A percentile compares a stretch with the other conserved stretches of the same genome.
These are phyloP conservation scores for Fregata magnificens DNA, from an alignment of 2,113 vertebrate genomes.

Conservation along the genomic window DNA sequence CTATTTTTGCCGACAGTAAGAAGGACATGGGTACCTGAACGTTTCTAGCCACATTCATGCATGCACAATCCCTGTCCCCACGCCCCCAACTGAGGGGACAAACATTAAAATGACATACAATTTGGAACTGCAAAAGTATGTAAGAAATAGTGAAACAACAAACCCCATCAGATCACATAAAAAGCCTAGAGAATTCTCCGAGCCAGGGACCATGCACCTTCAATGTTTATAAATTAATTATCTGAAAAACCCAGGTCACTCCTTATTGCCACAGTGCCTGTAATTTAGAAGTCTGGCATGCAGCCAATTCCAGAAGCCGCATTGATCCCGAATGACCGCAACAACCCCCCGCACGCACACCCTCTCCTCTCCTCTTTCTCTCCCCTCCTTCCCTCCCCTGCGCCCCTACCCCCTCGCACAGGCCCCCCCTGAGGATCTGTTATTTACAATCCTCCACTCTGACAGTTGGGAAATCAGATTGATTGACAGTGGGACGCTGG, in stretches of 20 bases:
- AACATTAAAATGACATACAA: rapidly evolving
- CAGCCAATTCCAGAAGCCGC: slow-evolving; percentile 75
- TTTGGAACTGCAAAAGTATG: rapidly evolving
- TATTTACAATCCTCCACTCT: slow-evolving; percentile 78
- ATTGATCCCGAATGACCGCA: slow-evolving; percentile 78
- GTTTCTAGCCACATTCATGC: background rate
- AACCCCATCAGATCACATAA: background rate
- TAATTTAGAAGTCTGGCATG: slow-evolving; percentile 79
- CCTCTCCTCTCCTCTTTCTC: background rate
- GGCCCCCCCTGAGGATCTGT: slow-evolving; percentile 51
- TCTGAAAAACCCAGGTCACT: slow-evolving; percentile 57
- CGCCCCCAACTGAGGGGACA: background rate
- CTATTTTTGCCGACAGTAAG: background rate
- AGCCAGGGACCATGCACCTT: background rate
- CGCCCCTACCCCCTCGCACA: background rate
- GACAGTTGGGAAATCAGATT: slow-evolving; percentile 82
- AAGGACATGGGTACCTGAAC: rapidly evolving
- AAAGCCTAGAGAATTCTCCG: background rate
- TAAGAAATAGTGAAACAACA: background rate
- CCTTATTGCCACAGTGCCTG: slow-evolving; percentile 71
- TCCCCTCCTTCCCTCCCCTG: background rate
- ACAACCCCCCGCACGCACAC: background rate
- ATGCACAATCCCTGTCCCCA: background rate
- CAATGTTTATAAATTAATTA: slow-evolving; percentile 64
- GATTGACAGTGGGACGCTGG: slow-evolving; percentile 81